Evolutionary conservation across 1,140 invertebrate species (phyloP), one percentile per base, ranked within the genome.

Genomic region (Pogonus chalceus): DNA sequence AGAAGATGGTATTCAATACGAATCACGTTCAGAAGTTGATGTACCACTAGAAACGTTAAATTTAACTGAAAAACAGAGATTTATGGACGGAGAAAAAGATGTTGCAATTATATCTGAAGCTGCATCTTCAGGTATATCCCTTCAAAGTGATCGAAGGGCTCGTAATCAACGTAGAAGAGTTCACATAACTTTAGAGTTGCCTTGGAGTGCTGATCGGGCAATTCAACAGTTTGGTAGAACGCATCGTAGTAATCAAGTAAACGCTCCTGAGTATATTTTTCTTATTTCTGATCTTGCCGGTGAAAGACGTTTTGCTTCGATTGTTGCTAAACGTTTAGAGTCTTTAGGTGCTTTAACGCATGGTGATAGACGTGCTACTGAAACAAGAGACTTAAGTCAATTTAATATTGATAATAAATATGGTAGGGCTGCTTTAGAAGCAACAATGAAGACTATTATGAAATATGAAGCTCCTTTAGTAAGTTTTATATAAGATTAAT

Each of bases 371-470:
- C 76, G 97, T 51, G 96, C 96, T 12, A 98, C 96, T 0, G 96
- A 99, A 75, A 90, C 92, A 0, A 72, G 96, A 55, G 97, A 99
- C 79, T 78, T 99, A 20, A 96, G 92, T 48, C 85, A 94, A 66
- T 99, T 98, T 69, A 99, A 99, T 67, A 96, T 99, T 63, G 96
- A 99, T 68, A 98, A 95, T 69, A 97, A 96, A 67, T 96, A 93
- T 69, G 96, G 96, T 18, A 79, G 94, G 48, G 76, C 87, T 37
- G 96, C 97, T 0, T 74, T 99, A 7, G 95, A 98, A 71, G 82
- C 88, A 23, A 90, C 96, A 1, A 96, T 99, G 90, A 92, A 91
- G 67, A 82, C 87, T 2, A 82, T 93, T 21, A 81, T 83, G 79
- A 78, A 79, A 21, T 73, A 77, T 57, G 79, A 80, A 62, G 60